Evolutionary conservation across 2,113 vertebrate genomes (phyloP), one percentile per base, ranked within the genome.

Genomic region (Lonchura striata): DNA sequence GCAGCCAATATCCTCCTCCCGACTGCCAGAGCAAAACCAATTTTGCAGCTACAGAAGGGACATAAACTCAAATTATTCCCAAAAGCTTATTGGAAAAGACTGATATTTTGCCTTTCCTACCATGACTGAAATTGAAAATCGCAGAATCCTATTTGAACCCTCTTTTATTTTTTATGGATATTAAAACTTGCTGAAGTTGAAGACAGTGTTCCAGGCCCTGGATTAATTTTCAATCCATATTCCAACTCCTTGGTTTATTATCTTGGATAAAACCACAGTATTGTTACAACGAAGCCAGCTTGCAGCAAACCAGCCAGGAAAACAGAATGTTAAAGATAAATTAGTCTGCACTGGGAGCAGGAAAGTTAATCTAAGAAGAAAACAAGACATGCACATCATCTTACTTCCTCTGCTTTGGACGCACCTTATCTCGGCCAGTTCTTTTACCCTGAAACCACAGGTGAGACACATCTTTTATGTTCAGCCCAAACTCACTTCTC

Each of bases 391-490:
- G 97, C 97, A 97, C 80, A 80, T 95, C 66, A 87, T 96, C 97
- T 98, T 97, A 98, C 97, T 98, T 97, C 95, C 96, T 96, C 88
- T 70, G 92, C 68, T 84, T 95, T 85, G 97, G 97, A 98, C 97
- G 94, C 97, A 98, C 97, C 97, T 98, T 96, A 97, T 97, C 96
- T 95, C 83, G 94, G 93, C 94, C 90, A 66, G 92, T 92, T 90
- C 97, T 95, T 95, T 96, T 97, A 63, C 96, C 97, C 97, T 98
- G 97, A 93, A 98, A 97, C 82, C 95, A 96, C 87, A 96, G 92
- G 94, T 61, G 78, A 97, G 90, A 96, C 63, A 91, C 0, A 78
- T 23, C 84, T 96, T 39, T 87, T 25, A 53, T 12, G 59, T 53
- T 27, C 71, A 74, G 78, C 70, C 86, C 66, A 65, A 72, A 57